Conservation (phyloP, 1,140 invertebrate genomes). For the Mesaphorura yosii region DNA sequence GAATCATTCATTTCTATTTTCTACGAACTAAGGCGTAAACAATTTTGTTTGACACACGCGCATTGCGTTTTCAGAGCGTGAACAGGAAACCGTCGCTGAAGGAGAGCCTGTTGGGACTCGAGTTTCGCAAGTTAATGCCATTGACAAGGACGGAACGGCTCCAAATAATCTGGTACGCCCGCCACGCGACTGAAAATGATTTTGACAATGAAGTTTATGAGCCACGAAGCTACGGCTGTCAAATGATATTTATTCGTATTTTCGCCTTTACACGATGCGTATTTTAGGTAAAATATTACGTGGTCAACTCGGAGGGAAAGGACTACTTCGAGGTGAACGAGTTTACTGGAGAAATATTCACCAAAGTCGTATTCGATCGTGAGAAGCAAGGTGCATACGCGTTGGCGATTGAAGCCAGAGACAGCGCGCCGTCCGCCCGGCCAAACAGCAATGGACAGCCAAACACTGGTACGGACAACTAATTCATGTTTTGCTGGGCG, state of each 20-base stretch:
- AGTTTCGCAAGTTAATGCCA: slow-evolving; percentile 90
- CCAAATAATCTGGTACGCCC: slow-evolving; percentile 83
- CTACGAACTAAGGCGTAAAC: too few species aligned
- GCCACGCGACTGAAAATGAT: slow-evolving; percentile 5
- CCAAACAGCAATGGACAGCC: slow-evolving; percentile 79
- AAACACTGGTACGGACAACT: slow-evolving; percentile 83
- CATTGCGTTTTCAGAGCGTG: slow-evolving; percentile 83
- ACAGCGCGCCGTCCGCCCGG: slow-evolving; percentile 80
- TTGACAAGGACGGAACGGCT: slow-evolving; percentile 89
- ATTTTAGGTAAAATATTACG: slow-evolving; percentile 74
- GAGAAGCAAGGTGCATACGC: slow-evolving; percentile 91
- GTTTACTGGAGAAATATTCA: slow-evolving; percentile 86
- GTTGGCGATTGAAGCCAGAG: slow-evolving; percentile 80
- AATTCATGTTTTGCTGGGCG: neutral
- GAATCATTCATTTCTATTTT: slow-evolving; percentile 37
- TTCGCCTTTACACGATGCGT: neutral
- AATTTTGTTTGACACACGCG: too few species aligned
- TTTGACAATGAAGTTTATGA: slow-evolving; percentile 7
- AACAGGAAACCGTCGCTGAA: slow-evolving; percentile 87
- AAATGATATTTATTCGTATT: neutral
- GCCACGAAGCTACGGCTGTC: neutral
- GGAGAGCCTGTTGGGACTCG: slow-evolving; percentile 82
- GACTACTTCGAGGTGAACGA: slow-evolving; percentile 89
- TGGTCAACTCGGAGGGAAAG: slow-evolving; percentile 83
- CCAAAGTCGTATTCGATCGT: slow-evolving; percentile 83